These are phyloP conservation scores for Gulo gulo DNA, from an alignment of 2,113 vertebrate species.

Conservation along the genomic window DNA sequence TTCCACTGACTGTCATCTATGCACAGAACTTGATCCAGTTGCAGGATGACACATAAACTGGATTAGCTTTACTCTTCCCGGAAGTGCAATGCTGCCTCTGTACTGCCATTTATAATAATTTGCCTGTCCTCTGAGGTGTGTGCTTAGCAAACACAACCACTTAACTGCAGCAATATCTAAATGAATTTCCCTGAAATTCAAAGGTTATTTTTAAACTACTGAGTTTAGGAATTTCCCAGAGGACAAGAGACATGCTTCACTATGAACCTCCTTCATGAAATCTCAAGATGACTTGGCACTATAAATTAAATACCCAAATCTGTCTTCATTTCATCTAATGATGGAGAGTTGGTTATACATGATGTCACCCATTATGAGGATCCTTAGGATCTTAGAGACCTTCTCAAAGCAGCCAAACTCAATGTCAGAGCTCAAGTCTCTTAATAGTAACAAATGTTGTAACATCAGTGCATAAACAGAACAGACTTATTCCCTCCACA, in stretches of 20 bases:
- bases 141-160: slow-evolving; percentile 51
- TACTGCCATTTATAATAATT: slow-evolving; percentile 33
- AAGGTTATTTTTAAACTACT: slow-evolving; percentile 41
- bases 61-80: slow-evolving; percentile 1
- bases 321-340: slow-evolving; percentile 4
- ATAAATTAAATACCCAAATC: slow-evolving; percentile 10
- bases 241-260: background rate
- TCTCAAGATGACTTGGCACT: background rate
- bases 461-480: background rate
- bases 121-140: slow-evolving; percentile 11
- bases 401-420: slow-evolving; percentile 21
- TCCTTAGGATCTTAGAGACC: background rate
- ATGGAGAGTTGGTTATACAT: background rate
- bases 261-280: slow-evolving; percentile 34
- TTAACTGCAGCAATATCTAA: slow-evolving; percentile 15
- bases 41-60: slow-evolving; percentile 45
- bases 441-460: slow-evolving; percentile 21
- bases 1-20: slow-evolving; percentile 12
- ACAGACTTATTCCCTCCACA: background rate
- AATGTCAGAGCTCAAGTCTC: background rate
- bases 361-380: background rate
- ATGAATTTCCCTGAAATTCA: slow-evolving; percentile 9
- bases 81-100: slow-evolving; percentile 5
- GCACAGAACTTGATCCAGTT: background rate
- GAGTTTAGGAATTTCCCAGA: slow-evolving; percentile 39